Evolutionary conservation across 2,113 vertebrate species (phyloP), one percentile per base, ranked within the genome.

Genomic region (Chaetodon trifascialis): DNA sequence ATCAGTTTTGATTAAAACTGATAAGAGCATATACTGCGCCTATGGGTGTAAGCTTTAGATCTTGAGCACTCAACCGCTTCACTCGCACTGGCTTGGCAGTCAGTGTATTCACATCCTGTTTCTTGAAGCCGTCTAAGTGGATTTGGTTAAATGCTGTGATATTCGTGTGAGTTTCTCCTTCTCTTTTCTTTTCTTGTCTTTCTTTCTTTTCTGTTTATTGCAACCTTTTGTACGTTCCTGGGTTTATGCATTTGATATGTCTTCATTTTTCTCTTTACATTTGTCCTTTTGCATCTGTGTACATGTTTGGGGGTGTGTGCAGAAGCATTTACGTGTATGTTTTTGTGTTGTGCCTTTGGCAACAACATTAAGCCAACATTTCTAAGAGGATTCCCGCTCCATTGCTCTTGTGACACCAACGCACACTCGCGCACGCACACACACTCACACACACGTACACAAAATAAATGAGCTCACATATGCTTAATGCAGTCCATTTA

Each of bases 341-440:
- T 80, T 89, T 77, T 59, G 66, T 79, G 73, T 81, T 83, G 55
- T 73, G 68, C 86, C 58, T 79, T 77, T 49, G 51, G 78, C 85
- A 74, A 64, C 64, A 65, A 82, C 58, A 84, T 84, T 72, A 88
- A 88, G 71, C 87, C 76, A 63, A 63, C 64, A 79, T 88, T 83
- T 81, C 73, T 85, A 92, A 91, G 92, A 91, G 90, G 88, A 91
- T 93, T 91, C 73, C 54, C 0, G 5, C 56, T 52, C 65, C 63
- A 66, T 70, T 46, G 8, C 66, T 76, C 40, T 71, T 73, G 30
- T 25, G 12, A 40, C 52, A 73, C 70, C 30, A 30, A 60, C 64
- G 38, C n/a, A 59, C 40, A 44, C 19, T 52, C 40, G 40, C 34
- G 69, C 17, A 25, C 17, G 30, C 59, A 44, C n/a, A 59, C 40